A percentile compares a stretch with the other conserved stretches of the same genome.
Evolutionary conservation across 2,888 invertebrate genomes (phyloP).

Genomic region (Melinopterus prodromus): DNA sequence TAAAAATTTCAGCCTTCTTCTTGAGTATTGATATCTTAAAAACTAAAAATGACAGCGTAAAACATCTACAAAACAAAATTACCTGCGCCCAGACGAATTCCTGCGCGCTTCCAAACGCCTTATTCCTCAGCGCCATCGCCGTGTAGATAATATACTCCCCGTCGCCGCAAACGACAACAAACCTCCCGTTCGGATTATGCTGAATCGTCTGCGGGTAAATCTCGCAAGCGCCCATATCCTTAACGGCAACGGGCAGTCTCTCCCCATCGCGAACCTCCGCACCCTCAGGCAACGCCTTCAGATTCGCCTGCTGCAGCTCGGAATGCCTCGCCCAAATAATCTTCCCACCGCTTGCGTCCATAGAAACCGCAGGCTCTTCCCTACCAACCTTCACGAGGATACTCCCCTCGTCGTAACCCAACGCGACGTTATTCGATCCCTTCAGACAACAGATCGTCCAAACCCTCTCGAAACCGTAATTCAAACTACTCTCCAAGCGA

Average conservation of each 20-base stretch:
- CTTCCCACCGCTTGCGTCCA: conserved; percentile 98
- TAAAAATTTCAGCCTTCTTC: too few species aligned
- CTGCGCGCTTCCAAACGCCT: conserved; percentile 97
- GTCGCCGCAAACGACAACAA: conserved; percentile 97
- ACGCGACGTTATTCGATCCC: conserved; percentile 95
- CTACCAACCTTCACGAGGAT: conserved; percentile 96
- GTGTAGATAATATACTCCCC: conserved; percentile 99
- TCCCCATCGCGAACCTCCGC: conserved; percentile 89
- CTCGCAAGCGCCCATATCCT: conserved; percentile 99
- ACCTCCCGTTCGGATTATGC: conserved; percentile 97
- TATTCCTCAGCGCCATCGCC: conserved; percentile 98
- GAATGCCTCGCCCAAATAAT: conserved; percentile 99
- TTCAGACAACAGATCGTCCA: conserved; percentile 96
- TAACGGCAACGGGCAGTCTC: conserved; percentile 90
- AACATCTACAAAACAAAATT: conserved; percentile 49
- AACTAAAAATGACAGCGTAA: too few species aligned
- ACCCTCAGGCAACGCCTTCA: conserved; percentile 80
- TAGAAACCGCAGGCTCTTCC: conserved; percentile 98
- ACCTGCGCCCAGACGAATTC: conserved; percentile 96
- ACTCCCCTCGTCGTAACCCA: conserved; percentile 98
- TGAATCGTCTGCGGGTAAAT: conserved; percentile 98
- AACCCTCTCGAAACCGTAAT: conserved; percentile 97
- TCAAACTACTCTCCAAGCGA: conserved; percentile 93
- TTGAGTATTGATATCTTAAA: too few species aligned
- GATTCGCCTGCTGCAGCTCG: conserved; percentile 96